Conservation (phyloP, 2,113 vertebrate genomes). For the Lepus americanus region DNA sequence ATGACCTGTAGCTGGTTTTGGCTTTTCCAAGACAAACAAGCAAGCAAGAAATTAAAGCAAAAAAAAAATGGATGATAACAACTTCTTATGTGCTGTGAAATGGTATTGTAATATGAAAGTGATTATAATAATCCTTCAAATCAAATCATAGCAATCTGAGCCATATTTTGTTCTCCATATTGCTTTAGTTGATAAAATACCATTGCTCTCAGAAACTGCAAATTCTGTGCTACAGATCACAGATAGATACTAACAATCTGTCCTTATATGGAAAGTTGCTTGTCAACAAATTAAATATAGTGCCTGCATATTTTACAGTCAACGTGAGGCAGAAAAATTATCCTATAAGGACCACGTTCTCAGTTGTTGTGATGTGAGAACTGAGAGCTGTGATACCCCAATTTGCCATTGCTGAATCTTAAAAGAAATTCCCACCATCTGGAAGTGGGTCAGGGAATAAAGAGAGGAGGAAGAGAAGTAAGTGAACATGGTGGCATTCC, state of each 20-base stretch:
- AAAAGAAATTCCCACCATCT: not conserved
- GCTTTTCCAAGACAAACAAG: slow-evolving; percentile 5
- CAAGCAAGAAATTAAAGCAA: not conserved
- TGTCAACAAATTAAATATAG: not conserved
- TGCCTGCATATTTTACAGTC: not conserved
- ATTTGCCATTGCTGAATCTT: not conserved
- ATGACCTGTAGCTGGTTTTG: not conserved
- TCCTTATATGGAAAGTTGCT: not conserved
- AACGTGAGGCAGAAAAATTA: not conserved
- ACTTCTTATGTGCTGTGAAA: not conserved
- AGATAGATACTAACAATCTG: not conserved
- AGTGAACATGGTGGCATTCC: not conserved
- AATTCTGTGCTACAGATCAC: not conserved
- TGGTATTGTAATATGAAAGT: not conserved
- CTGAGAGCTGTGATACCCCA: rapidly evolving
- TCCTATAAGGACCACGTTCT: not conserved
- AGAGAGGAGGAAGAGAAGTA: rapidly evolving
- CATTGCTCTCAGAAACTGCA: not conserved
- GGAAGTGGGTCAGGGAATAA: not conserved
- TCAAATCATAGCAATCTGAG: not conserved
- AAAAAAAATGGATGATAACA: not conserved
- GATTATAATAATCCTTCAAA: not conserved
- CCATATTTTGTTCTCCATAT: not conserved
- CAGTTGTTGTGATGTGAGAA: not conserved
- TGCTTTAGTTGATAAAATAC: not conserved